Conservation (phyloP, 1,140 invertebrate species). For the Caenorhabditis tropicalis region DNA sequence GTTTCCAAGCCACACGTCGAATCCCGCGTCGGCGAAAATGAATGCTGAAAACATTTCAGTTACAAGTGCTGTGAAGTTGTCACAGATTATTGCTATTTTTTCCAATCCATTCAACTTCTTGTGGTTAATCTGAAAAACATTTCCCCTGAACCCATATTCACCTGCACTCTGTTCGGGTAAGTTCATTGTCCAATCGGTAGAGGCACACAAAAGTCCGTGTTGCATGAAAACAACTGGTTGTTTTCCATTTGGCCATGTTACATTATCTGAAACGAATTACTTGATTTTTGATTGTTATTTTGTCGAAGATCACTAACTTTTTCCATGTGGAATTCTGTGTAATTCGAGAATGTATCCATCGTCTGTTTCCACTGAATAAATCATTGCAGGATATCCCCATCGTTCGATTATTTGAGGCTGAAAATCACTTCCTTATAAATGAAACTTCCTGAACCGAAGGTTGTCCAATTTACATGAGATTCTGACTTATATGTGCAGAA, state of each 20-base stretch:
- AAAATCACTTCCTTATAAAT: background rate
- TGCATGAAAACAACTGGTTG: slow-evolving; percentile 75
- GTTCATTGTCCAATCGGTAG: slow-evolving; percentile 80
- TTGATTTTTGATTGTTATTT: background rate
- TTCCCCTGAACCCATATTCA: too few relatives aligned
- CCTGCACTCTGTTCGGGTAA: slow-evolving; percentile 78
- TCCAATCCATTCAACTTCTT: too few relatives aligned
- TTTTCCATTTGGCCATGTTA: slow-evolving; percentile 37
- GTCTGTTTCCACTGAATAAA: background rate
- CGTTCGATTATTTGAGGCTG: slow-evolving; percentile 35
- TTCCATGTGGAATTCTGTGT: slow-evolving; percentile 21
- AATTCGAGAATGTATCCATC: slow-evolving; percentile 13
- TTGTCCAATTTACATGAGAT: too few relatives aligned
- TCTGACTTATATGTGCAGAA: too few relatives aligned
- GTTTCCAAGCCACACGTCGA: slow-evolving; percentile 82
- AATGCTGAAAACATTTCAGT: slow-evolving; percentile 74
- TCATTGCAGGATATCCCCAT: slow-evolving; percentile 15
- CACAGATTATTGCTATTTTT: too few relatives aligned
- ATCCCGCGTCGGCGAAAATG: slow-evolving; percentile 77
- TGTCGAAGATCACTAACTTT: background rate
- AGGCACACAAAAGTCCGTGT: slow-evolving; percentile 82
- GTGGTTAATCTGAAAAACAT: too few relatives aligned
- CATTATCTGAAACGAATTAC: background rate
- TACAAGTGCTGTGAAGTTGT: background rate
- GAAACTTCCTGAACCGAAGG: too few relatives aligned